Evolutionary conservation across 2,113 vertebrate genomes (phyloP).

Genomic region (Bubo bubo): DNA sequence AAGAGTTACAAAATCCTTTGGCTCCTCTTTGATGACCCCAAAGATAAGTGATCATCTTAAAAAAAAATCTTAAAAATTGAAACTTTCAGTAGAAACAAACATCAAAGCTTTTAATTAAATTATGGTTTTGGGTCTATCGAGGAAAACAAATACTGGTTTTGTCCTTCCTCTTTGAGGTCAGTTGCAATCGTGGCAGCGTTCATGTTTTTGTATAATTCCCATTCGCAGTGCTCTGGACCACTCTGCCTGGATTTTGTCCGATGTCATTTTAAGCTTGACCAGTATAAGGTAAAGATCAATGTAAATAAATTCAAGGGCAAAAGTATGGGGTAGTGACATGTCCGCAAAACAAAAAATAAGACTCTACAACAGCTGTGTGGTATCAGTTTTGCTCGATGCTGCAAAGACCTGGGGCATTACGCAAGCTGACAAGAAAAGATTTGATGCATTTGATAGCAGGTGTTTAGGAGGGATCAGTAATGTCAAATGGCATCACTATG

Average conservation of each 20-base stretch:
- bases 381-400: slow-evolving; percentile 74
- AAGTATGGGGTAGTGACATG: slow-evolving; percentile 64
- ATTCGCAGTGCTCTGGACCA: background rate
- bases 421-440: slow-evolving; percentile 74
- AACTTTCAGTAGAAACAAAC: background rate
- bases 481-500: slow-evolving; percentile 63
- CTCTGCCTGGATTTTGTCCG: background rate
- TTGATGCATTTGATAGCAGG: slow-evolving; percentile 78
- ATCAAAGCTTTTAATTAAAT: background rate
- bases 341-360: slow-evolving; percentile 73
- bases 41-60: background rate
- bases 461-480: slow-evolving; percentile 72
- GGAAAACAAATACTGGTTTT: background rate
- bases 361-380: slow-evolving; percentile 74
- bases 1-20: background rate
- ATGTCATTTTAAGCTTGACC: background rate
- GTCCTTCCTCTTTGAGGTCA: background rate
- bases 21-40: background rate
- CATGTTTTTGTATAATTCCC: background rate
- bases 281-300: slow-evolving; percentile 51
- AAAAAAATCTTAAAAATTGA: background rate
- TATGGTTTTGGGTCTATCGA: background rate
- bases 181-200: background rate
- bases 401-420: slow-evolving; percentile 73
- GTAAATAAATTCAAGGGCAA: slow-evolving; percentile 69